Evolutionary conservation across 2,113 vertebrate genomes (phyloP).

Genomic region (Ochotona princeps): DNA sequence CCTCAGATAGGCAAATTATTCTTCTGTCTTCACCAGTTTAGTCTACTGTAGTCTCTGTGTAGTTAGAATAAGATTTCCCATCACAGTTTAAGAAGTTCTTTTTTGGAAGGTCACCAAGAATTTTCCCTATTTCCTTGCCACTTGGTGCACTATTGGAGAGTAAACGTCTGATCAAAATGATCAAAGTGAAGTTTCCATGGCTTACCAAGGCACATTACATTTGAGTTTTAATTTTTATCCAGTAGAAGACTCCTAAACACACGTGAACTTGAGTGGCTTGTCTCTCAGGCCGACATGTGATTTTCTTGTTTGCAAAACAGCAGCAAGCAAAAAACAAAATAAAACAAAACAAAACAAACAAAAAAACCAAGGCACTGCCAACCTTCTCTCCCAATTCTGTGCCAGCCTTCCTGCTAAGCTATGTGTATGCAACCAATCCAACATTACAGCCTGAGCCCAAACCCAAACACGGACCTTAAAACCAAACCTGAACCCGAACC

Average conservation of each 20-base stretch:
- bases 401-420: slow-evolving; percentile 58
- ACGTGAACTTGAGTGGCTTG: not conserved
- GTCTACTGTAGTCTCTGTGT: not conserved
- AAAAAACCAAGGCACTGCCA: not conserved
- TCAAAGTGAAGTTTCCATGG: not conserved
- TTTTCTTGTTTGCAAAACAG: slow-evolving; percentile 60
- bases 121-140: not conserved
- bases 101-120: not conserved
- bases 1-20: not conserved
- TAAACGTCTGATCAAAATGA: not conserved
- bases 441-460: slow-evolving; percentile 72
- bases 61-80: not conserved
- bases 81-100: slow-evolving; percentile 4
- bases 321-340: slow-evolving; percentile 57
- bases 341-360: slow-evolving; percentile 63
- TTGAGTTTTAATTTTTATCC: slow-evolving; percentile 5
- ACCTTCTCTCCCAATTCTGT: slow-evolving; percentile 39
- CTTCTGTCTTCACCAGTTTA: not conserved
- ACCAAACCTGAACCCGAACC: too few relatives aligned
- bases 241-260: not conserved
- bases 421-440: slow-evolving; percentile 47
- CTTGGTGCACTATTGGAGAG: not conserved
- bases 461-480: too few relatives aligned
- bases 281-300: not conserved
- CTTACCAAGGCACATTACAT: slow-evolving; percentile 12